phyloP scores from a whole-genome alignment of 1,140 invertebrate species.

The Babylonia areolata region DNA sequence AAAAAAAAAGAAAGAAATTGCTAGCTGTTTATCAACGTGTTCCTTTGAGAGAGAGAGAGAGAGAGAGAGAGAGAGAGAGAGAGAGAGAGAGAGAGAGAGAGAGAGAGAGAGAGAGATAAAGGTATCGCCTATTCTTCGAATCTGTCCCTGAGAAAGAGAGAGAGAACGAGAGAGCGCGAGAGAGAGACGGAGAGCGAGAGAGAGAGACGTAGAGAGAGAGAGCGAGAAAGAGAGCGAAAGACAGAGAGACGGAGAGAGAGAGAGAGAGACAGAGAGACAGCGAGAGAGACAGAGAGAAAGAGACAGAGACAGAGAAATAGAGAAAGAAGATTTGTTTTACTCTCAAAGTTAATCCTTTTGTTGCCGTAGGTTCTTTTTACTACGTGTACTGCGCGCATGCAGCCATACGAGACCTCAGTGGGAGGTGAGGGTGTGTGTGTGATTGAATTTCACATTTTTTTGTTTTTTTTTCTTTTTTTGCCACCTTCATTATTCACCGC shows the following conservation, averaged over 20 bases:
- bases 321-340: background rate
- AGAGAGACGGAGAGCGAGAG: background rate
- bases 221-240: background rate
- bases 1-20: background rate
- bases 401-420: too few relatives aligned
- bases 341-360: too few relatives aligned
- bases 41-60: conserved; percentile 3
- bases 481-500: too few relatives aligned
- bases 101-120: conserved; percentile 1
- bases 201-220: background rate
- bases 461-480: too few relatives aligned
- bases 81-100: conserved; percentile 31
- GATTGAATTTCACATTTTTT: too few relatives aligned
- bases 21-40: too few relatives aligned
- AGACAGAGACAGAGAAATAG: background rate
- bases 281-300: background rate
- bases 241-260: background rate
- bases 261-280: background rate
- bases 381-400: too few relatives aligned
- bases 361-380: too few relatives aligned
- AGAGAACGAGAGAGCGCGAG: background rate
- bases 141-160: background rate
- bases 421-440: too few relatives aligned
- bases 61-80: conserved; percentile 37
- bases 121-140: too few relatives aligned